A percentile compares a stretch with the other conserved stretches of the same genome.
Evolutionary conservation across 2,888 invertebrate species (phyloP).

Genomic region (Lycocerus yunnanus): DNA sequence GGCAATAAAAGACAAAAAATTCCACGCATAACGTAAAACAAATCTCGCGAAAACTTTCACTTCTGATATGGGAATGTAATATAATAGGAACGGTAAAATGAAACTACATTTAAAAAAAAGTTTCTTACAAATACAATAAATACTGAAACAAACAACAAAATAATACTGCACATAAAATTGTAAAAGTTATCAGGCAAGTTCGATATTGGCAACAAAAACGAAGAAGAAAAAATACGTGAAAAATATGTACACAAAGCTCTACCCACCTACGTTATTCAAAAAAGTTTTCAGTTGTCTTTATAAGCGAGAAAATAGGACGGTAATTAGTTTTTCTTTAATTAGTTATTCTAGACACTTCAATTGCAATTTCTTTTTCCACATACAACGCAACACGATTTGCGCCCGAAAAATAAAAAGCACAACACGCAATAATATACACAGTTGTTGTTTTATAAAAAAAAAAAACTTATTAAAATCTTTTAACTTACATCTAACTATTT

Average conservation of each 20-base stretch:
- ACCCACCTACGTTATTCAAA: neutral
- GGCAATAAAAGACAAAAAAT: neutral
- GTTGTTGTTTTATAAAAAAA: slow-evolving; percentile 14
- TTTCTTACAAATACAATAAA: slow-evolving; percentile 9
- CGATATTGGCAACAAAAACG: neutral
- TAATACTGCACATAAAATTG: slow-evolving; percentile 25
- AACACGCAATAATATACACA: neutral
- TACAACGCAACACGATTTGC: neutral
- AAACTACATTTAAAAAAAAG: neutral
- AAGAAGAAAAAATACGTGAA: neutral
- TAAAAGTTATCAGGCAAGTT: slow-evolving; percentile 12
- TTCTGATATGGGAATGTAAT: neutral
- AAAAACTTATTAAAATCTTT: slow-evolving; percentile 5
- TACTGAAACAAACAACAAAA: slow-evolving; percentile 18
- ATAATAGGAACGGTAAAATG: neutral
- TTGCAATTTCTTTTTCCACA: neutral
- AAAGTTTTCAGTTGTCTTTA: neutral
- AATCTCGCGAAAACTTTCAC: neutral
- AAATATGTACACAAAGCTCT: neutral
- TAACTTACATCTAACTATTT: slow-evolving; percentile 23
- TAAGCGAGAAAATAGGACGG: slow-evolving; percentile 1
- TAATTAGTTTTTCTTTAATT: neutral
- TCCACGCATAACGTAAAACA: neutral
- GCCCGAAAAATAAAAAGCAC: neutral
- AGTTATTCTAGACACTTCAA: neutral